Evolutionary conservation across 1,140 invertebrate genomes (phyloP).

Genomic region (Drosophila nikananu): DNA sequence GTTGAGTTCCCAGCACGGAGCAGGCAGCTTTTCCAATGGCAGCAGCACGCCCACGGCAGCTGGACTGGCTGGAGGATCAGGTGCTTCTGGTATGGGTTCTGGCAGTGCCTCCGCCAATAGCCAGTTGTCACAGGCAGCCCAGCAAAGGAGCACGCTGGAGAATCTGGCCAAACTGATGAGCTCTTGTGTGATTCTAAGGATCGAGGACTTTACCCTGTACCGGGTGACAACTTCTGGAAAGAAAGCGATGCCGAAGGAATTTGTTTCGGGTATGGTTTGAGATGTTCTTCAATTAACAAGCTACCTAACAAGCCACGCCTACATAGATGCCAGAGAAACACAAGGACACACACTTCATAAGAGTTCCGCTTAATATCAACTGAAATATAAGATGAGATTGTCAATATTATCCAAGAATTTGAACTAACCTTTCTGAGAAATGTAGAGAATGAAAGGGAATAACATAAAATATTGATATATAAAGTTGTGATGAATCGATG

Average conservation of each 20-base stretch:
- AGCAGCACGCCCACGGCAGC: constrained; percentile 68
- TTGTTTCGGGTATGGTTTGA: constrained; percentile 90
- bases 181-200: constrained; percentile 94
- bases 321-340: constrained; percentile 32
- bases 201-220: constrained; percentile 95
- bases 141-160: constrained; percentile 89
- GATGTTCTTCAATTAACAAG: too few relatives aligned
- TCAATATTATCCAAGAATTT: too few relatives aligned
- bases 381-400: background rate
- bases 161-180: constrained; percentile 96
- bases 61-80: constrained; percentile 36
- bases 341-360: constrained; percentile 1
- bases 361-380: background rate
- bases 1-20: constrained; percentile 52
- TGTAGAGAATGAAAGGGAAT: too few relatives aligned
- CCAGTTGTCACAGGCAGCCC: constrained; percentile 83
- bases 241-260: constrained; percentile 91
- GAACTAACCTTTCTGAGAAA: too few relatives aligned
- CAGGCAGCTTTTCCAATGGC: constrained; percentile 54
- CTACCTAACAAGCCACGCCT: constrained; percentile 22
- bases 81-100: constrained; percentile 42
- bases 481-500: too few relatives aligned
- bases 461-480: too few relatives aligned
- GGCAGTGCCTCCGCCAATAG: constrained; percentile 75
- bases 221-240: constrained; percentile 92